phyloP scores from a whole-genome alignment of 2,113 vertebrate species.

The Oryzias javanicus region DNA sequence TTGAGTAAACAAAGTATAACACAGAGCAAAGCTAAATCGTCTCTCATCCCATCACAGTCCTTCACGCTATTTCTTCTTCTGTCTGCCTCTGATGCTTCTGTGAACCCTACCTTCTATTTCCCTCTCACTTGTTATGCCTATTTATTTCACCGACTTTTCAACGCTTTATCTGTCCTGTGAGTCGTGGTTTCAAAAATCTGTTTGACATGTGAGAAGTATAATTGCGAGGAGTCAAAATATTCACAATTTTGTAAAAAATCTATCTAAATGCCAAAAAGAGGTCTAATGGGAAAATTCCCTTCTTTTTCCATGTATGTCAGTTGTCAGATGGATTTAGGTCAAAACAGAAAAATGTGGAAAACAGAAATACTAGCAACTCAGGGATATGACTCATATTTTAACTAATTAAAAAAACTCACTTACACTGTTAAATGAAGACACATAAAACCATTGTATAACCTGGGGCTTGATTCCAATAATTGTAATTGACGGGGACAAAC shows the following conservation, averaged over 20 bases:
- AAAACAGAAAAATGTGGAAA: constrained; percentile 18
- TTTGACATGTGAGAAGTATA: no score
- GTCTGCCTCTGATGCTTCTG: constrained; percentile 18
- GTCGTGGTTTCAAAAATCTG: no score
- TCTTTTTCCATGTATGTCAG: constrained; percentile 8
- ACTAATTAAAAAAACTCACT: constrained; percentile 46
- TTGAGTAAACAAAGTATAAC: constrained; percentile 73
- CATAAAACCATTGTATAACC: constrained; percentile 30
- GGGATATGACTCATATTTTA: constrained; percentile 27
- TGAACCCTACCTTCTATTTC: constrained; percentile 25
- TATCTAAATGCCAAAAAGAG: constrained; percentile 10
- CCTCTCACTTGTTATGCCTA: not conserved
- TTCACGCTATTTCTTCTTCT: constrained; percentile 46
- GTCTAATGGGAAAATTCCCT: constrained; percentile 16
- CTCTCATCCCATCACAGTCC: constrained; percentile 54
- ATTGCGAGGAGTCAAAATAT: no score
- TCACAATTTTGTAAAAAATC: not conserved
- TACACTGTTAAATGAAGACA: constrained; percentile 31
- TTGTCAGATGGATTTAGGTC: constrained; percentile 29
- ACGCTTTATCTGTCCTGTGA: constrained; percentile 33
- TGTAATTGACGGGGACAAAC: constrained; percentile 73
- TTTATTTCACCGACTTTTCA: constrained; percentile 35
- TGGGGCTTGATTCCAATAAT: constrained; percentile 56
- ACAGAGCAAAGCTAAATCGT: constrained; percentile 61
- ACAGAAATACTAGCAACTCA: constrained; percentile 22